Evolutionary conservation across 2,888 invertebrate species (phyloP), one percentile per base, ranked within the genome.

Genomic region (Rhagonycha fulva): DNA sequence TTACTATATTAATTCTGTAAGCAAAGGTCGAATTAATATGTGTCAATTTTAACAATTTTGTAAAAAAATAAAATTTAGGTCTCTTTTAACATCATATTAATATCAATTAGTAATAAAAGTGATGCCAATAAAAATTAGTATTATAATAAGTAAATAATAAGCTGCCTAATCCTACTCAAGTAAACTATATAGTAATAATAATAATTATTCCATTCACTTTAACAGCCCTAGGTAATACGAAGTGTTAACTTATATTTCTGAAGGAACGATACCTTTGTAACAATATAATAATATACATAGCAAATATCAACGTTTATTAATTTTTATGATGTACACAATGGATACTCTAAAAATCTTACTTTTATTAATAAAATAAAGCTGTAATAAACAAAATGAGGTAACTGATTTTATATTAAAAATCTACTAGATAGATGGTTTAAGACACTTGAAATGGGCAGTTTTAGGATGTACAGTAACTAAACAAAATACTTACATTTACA

Each of bases 361-460:
- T 47, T 47, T 47, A 7, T 47, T n/a, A n/a, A 47, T 47, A 47
- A 47, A 24, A 66, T 24, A 66, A 63, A 66, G 24, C 63, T 66
- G 63, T 24, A 66, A 23, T 23, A 66, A 24, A 66, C 24, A 66
- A 66, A 66, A 66, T 26, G 23, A 66, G 68, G 72, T 72, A 72
- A 72, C 72, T 72, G 72, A 61, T 28, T 72, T 47, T 72, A 68
- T 30, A 61, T 68, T 67, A 62, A 72, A 67, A 68, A 72, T 61
- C 72, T 68, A 68, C 68, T 47, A 66, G 19, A 24, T 47, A 66
- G 19, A 24, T 2, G n/a, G 9, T 24, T 72, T 68, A 68, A 72
- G 72, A 68, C 72, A 72, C 72, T 72, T 72, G 24, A 10, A 30
- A 62, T 14, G 28, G 72, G 72, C 72, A 72, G 72, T 72, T 72